Evolutionary conservation across 2,797 vertebrate genomes (phyloP), one percentile per base, ranked within the genome.

Genomic region (Chiroxiphia lanceolata): DNA sequence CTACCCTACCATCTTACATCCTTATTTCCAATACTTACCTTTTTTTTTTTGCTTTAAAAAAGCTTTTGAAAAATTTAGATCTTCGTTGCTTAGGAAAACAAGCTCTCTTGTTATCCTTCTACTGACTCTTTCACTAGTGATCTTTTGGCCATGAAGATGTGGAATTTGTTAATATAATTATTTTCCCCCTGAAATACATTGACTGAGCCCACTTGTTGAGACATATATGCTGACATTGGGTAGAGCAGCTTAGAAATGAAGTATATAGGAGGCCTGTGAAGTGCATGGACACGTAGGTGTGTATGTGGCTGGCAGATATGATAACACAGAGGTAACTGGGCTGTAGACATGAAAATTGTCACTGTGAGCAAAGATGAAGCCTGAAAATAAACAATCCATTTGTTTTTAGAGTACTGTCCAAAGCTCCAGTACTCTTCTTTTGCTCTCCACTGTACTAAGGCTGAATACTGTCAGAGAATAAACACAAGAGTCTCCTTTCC

Each of bases 211-310:
- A 18, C 26, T 59, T 36, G 31, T 53, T 70, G 44, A 71, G n/a
- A 33, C 23, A 19, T 31, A 34, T 6, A 21, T 21, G 31, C 18
- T 76, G 16, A 14, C 26, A 53, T 14, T 36, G 8, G 15, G 13
- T 36, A 53, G 45, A 59, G 13, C 8, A 53, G 22, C 31, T 70
- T 70, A 29, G 42, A 93, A 83, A 65, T 27, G 14, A 79, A 61
- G 14, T 16, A 33, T 9, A 6, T 33, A 29, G 22, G 21, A 60
- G 47, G 33, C 4, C 21, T 82, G 13, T n/a, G 60, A 76, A 40
- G 14, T 57, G 19, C 42, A n/a, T 6, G 11, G 33, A 40, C 19
- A n/a, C 0, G 0, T 57, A 34, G 22, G 44, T 47, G 22, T 45
- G 31, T 16, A 45, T 45, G 42, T 60, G 48, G 8, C 57, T 60